Evolutionary conservation across 2,888 invertebrate species (phyloP), one percentile per base, ranked within the genome.

Genomic region (Noctua pronuba): DNA sequence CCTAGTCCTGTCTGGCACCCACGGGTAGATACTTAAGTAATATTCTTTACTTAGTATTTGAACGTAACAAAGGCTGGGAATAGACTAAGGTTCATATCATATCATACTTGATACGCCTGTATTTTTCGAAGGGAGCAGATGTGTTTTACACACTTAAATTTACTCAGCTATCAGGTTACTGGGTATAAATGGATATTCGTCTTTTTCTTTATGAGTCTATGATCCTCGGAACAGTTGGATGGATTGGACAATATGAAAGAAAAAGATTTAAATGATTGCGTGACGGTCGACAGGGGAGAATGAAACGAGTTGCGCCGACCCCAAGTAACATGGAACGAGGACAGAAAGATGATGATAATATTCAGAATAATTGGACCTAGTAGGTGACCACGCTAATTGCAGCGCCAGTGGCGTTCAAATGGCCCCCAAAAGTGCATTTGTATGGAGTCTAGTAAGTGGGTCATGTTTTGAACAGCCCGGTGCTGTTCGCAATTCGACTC

Each of bases 1-100:
- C 73, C 5, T n/a, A 24, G 65, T 41, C 41, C 66, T 49, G 46
- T 66, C 66, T 78, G 52, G 2, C 75, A 31, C 83, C 77, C 46
- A 85, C 85, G 18, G 13, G 21, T 21, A 44, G 5, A 24, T 31
- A n/a, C 11, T n/a, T 41, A 49, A 52, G 82, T 64, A 35, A 38
- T 52, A 35, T 49, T 28, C 21, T 58, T 8, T 6, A 16, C 35
- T 41, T 41, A 41, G 41, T 35, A 7, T 13, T 21, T 58, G 28
- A 35, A 28, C n/a, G 1, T 24, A 35, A 55, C 35, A 18, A 52
- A 70, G 21, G n/a, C 41, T 60, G 35, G 8, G 16, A n/a, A n/a
- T 41, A 35, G 60, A 28, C 24, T 24, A 69, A 38, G 55, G 28
- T 49, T 35, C 6, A 35, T 55, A 46, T 2, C 6, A 44, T 31